Evolutionary conservation across 2,797 vertebrate species (phyloP).

Genomic region (Syngnathus acus): DNA sequence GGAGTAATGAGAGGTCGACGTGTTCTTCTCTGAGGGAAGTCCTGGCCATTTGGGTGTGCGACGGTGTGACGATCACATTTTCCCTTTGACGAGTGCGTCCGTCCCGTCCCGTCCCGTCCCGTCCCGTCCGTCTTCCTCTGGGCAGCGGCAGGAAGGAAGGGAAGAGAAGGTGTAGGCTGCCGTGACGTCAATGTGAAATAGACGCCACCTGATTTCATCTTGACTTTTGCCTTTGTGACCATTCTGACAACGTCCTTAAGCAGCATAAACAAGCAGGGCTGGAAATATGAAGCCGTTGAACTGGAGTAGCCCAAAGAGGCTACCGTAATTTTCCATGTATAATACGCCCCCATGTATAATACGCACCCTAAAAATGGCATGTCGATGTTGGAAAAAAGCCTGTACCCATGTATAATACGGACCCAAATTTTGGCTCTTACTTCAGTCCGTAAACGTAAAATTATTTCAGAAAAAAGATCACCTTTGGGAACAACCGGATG

Average conservation of each 20-base stretch:
- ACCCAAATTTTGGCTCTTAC: no score
- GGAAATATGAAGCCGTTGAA: conserved; percentile 48
- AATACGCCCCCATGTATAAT: no score
- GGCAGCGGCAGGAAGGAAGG: conserved; percentile 25
- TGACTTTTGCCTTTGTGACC: conserved; percentile 7
- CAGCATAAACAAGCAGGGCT: conserved; percentile 3
- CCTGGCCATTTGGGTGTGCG: not conserved
- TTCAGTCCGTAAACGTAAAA: no score
- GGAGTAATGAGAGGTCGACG: conserved; percentile 4
- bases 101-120: no score
- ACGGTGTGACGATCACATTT: conserved; percentile 45
- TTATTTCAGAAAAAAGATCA: no score
- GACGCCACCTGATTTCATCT: not conserved
- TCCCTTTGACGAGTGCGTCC: conserved; percentile 27
- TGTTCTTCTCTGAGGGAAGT: not conserved
- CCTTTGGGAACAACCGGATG: no score
- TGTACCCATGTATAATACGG: no score
- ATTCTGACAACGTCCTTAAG: not conserved
- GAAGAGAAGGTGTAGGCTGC: conserved; percentile 1
- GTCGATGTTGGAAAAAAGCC: no score
- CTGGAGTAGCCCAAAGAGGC: conserved; percentile 34
- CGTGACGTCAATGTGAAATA: conserved; percentile 8
- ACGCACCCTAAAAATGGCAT: no score
- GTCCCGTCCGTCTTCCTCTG: conserved; percentile 32
- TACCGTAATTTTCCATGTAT: no score